phyloP scores from a whole-genome alignment of 2,888 invertebrate genomes.

The Orthosia gothica region DNA sequence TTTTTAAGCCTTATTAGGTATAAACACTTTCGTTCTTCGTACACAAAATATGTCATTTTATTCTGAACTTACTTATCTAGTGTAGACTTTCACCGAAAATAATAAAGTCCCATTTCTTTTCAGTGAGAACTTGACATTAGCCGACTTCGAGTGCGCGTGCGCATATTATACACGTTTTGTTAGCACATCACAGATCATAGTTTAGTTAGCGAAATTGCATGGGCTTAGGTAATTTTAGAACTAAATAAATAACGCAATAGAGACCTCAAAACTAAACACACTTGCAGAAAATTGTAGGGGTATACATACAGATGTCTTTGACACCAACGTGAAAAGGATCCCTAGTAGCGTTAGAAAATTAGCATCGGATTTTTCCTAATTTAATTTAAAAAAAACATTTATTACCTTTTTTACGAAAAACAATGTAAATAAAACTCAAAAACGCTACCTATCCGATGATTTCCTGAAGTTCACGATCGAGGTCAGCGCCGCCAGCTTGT shows the following conservation, averaged over 20 bases:
- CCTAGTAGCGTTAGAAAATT: too few relatives aligned
- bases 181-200: constrained; percentile 89
- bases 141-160: constrained; percentile 72
- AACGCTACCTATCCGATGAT: too few relatives aligned
- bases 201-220: constrained; percentile 81
- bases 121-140: constrained; percentile 65
- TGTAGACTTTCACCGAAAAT: constrained; percentile 70
- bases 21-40: constrained; percentile 76
- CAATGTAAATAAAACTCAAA: too few relatives aligned
- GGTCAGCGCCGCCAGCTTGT: too few relatives aligned
- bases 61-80: constrained; percentile 75
- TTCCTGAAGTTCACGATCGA: too few relatives aligned
- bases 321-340: too few relatives aligned
- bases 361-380: too few relatives aligned
- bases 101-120: constrained; percentile 52
- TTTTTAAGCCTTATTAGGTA: constrained; percentile 65
- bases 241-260: constrained; percentile 58
- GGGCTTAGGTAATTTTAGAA: constrained; percentile 64
- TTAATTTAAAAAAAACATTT: too few relatives aligned
- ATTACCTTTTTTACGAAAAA: too few relatives aligned
- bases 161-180: constrained; percentile 76
- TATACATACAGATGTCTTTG: too few relatives aligned
- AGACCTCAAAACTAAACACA: constrained; percentile 1
- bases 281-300: neutral
- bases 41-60: constrained; percentile 90